Evolutionary conservation across 2,888 invertebrate species (phyloP).

Genomic region (Ellobium chinense): DNA sequence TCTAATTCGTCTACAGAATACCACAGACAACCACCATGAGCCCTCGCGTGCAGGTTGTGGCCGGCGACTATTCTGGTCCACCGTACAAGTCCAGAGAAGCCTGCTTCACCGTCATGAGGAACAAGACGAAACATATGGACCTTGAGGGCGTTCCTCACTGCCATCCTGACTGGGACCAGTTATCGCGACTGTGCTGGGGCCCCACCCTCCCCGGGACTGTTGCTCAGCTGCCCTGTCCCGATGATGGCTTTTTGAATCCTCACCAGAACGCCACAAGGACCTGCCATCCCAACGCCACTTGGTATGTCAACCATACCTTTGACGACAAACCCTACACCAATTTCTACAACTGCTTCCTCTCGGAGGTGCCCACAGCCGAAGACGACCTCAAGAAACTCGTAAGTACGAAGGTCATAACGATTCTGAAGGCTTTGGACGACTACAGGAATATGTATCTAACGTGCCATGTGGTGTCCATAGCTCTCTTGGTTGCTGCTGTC

Average conservation of each 20-base stretch:
- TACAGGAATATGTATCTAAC: neutral
- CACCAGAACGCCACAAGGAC: slow-evolving; percentile 5
- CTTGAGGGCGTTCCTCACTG: too few relatives aligned
- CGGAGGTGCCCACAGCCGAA: neutral
- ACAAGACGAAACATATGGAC: slow-evolving; percentile 1
- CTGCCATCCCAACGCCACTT: slow-evolving; percentile 13
- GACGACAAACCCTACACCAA: slow-evolving; percentile 37
- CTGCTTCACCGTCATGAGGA: slow-evolving; percentile 3
- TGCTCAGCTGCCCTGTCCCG: slow-evolving; percentile 26
- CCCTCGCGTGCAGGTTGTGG: too few relatives aligned
- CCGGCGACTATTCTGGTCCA: too few relatives aligned
- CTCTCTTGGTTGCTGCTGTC: neutral
- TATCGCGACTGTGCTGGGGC: slow-evolving; percentile 28
- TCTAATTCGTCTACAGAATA: too few relatives aligned
- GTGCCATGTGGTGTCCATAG: neutral
- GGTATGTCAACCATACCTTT: slow-evolving; percentile 30
- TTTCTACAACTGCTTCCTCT: slow-evolving; percentile 25
- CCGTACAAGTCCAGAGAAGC: neutral
- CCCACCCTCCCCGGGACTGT: slow-evolving; percentile 17
- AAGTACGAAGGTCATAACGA: slow-evolving; percentile 6
- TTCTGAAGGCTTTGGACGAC: slow-evolving; percentile 29
- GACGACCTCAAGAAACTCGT: slow-evolving; percentile 34
- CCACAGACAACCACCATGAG: too few relatives aligned
- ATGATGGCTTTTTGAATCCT: slow-evolving; percentile 31
- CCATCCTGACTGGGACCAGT: slow-evolving; percentile 27